These are phyloP conservation scores for Liodrosophila aerea DNA, from an alignment of 2,888 invertebrate species.

Conservation along the genomic window DNA sequence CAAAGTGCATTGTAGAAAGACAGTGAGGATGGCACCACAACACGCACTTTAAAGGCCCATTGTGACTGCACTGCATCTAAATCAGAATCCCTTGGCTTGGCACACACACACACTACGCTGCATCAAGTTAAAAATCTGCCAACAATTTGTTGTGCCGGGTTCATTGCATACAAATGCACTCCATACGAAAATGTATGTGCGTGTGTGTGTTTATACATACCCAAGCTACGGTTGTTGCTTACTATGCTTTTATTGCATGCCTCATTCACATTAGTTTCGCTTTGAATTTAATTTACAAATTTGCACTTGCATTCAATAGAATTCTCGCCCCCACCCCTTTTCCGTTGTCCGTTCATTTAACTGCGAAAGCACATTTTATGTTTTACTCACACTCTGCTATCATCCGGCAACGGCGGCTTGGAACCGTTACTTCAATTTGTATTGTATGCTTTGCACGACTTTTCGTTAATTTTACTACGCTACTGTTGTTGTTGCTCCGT, in stretches of 20 bases:
- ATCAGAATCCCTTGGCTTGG: conserved; percentile 17
- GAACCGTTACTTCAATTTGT: conserved; percentile 66
- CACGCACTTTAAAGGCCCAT: conserved; percentile 46
- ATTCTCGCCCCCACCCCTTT: conserved; percentile 18
- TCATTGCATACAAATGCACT: conserved; percentile 14
- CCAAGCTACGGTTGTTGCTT: conserved; percentile 30
- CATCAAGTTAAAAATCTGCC: conserved; percentile 29
- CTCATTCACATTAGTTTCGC: conserved; percentile 44
- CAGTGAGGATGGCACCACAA: conserved; percentile 41
- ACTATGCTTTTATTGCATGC: conserved; percentile 38
- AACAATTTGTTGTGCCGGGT: conserved; percentile 44
- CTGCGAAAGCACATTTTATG: conserved; percentile 66
- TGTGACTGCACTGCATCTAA: conserved; percentile 44
- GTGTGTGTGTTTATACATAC: conserved; percentile 39
- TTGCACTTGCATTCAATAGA: conserved; percentile 45
- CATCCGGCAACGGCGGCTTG: conserved; percentile 25
- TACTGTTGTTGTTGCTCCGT: conserved; percentile 11
- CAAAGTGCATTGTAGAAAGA: conserved; percentile 42
- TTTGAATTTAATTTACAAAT: conserved; percentile 61
- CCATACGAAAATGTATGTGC: conserved; percentile 7
- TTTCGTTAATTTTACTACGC: conserved; percentile 52
- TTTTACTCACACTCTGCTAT: conserved; percentile 48
- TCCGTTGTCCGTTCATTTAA: conserved; percentile 3
- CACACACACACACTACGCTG: conserved; percentile 7
- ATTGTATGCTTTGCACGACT: conserved; percentile 54